Evolutionary conservation across 2,113 vertebrate genomes (phyloP), one percentile per base, ranked within the genome.

Genomic region (Coturnix japonica): DNA sequence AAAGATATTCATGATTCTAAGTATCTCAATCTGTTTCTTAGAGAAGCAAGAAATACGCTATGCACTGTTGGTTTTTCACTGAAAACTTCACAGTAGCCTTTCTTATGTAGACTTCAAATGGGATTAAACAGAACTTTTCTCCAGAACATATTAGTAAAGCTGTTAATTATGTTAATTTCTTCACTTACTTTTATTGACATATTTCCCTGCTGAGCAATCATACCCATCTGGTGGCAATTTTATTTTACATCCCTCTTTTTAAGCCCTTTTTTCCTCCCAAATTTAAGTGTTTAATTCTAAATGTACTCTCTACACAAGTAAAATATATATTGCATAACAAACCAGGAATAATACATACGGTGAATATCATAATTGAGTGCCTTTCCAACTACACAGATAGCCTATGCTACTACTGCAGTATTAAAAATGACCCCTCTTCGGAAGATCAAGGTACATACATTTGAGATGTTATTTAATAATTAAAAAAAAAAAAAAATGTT

Each of bases 271-370:
- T 12, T 8, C 2, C 35, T 70, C 47, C 8, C 37, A 74, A 35
- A 85, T 88, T 33, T 80, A 72, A 84, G 33, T 11, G 35, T 66
- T 91, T 83, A 63, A 65, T 89, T 87, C 66, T 41, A 85, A 78
- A 75, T 0, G 1, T 63, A 80, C 78, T 54, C 6, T 16, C 54
- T 63, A 35, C 15, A 30, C 10, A 66, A 47, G 11, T 78, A 59
- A 75, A 82, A 87, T 88, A 70, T 57, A 85, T 2, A 31, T 84
- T 66, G 28, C 53, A 53, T 25, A 60, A 77, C 44, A 78, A 89
- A 65, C 13, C 12, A 67, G 41, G n/a, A 90, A 90, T 41, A 87
- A 78, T 31, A 71, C 8, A 67, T 22, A 47, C 25, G 61, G 41
- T 35, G 30, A 56, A 35, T 37, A 76, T 11, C 33, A 60, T n/a